Base-by-base conservation (phyloP, 2,888 invertebrate species). In the Synanthedon formicaeformis region DNA sequence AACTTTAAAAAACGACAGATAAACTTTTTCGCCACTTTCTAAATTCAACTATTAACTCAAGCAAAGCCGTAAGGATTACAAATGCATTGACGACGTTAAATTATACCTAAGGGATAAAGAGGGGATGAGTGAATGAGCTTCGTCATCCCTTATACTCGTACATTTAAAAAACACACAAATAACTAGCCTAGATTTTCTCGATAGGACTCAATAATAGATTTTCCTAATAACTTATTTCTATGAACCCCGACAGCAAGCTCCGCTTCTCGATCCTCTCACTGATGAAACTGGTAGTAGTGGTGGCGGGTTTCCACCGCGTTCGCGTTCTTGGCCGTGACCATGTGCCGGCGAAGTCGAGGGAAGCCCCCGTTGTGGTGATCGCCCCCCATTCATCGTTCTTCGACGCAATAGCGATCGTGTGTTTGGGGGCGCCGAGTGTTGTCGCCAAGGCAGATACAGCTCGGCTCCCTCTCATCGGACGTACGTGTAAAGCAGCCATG, bases 301-400 rank as follows among this genome's bases (percentile, higher is more conserved):
- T 90, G 52, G 93, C 94, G 55, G 96, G 97, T 56, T 96, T 97
- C 86, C 93, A 94, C 70, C 91, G 91, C 65, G 90, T 97, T 61
- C 91, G 89, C 64, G 89, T 93, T 64, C 91, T 92, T 73, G 97
- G 97, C 52, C 88, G 89, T 60, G 75, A 79, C 61, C 79, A 84
- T 65, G 59, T 78, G 75, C 88, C 73, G 71, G 73, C 79, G 10
- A 71, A 71, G 61, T 79, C 71, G 13, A 64, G 93, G 18, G 93
- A 94, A 60, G 97, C 97, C 4, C 95, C 96, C 1, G 92, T 97
- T 60, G 84, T 97, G 58, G 93, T 93, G 54, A 90, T 95, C 57
- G 97, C 96, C 4, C 97, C 97, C 3, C 98, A 98, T 78, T 96
- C 97, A 45, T 92, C 94, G 55, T 96, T 94, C 90, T 93, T 95